Base-by-base conservation (phyloP, 2,113 vertebrate species). In the Otis tarda region DNA sequence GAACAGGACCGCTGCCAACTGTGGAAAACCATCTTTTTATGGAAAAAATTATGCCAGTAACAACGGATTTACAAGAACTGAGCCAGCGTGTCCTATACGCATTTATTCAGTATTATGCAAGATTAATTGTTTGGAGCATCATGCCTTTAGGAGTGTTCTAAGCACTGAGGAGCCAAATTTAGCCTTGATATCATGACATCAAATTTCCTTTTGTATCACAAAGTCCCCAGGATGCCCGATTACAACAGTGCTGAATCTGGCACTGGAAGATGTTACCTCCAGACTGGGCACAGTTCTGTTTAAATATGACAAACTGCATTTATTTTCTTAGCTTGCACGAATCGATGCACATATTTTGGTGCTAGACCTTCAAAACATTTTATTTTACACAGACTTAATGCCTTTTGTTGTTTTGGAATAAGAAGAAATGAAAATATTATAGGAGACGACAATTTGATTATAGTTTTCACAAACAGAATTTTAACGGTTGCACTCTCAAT, bases 141-240 rank as follows among this genome's bases (percentile, higher is more conserved):
- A 14, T 82, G 85, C 90, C 70, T 89, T 96, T 84, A 91, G 91
- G 81, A 96, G 81, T 18, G 57, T 89, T 93, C 71, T 60, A 73
- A 93, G 75, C 90, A 85, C 47, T 2, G 0, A 43, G 83, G 61
- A 92, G 87, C 83, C 90, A 97, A 93, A 96, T 94, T 94, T 95
- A 97, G 90, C 74, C 65, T 82, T 82, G 76, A 49, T 88, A 90
- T 60, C 91, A 86, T 78, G 88, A 90, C 94, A 78, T 88, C 89
- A 96, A 88, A 93, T 94, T 96, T 96, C 94, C 93, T 90, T 86
- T 95, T 81, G 90, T 90, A 92, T 64, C 92, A 92, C 35, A 12
- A 69, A 91, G 33, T 73, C 95, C 84, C 84, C 78, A 81, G 90
- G 94, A 95, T 35, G 73, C 89, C 90, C 69, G 93, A 80, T 89